Evolutionary conservation across 2,797 vertebrate species (phyloP), one percentile per base, ranked within the genome.

Genomic region (Chloroceryle amazona): DNA sequence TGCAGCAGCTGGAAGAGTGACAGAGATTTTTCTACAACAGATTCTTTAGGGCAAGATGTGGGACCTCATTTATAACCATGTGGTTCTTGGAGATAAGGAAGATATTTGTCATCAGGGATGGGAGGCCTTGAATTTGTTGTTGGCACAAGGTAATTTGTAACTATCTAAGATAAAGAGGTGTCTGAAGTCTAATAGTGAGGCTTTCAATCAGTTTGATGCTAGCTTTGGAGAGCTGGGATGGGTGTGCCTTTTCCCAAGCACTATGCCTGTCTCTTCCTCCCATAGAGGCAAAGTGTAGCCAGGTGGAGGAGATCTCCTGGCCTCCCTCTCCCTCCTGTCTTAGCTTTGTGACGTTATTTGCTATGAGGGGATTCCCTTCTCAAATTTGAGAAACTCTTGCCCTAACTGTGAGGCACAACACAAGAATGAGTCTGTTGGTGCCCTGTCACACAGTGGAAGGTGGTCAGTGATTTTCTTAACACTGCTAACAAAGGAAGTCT

Each of bases 111-210:
- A 86, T 86, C 51, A 25, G 28, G 25, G 20, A 70, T 71, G 18
- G 49, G n/a, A 74, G 91, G 72, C 54, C 47, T 91, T 86, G 18
- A 60, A 70, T 93, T 88, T 92, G 63, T 86, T 91, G 62, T 84
- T 93, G 88, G 23, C 54, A 71, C 29, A 46, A 75, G 31, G 55
- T 67, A 86, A 81, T 95, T 92, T 91, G 75, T 96, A 90, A 76
- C 72, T 35, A 52, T 37, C 78, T 51, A 63, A 90, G 91, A 80
- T 88, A 82, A 88, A 84, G 57, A 84, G 57, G 33, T 93, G 33
- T 37, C 78, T 86, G 31, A 79, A 83, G 22, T 61, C 21, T 79
- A 10, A 39, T 11, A 33, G 67, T 23, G 28, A 39, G 33, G 21
- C 22, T 93, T 84, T 86, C 80, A 87, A 62, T 80, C 61, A 26